Evolutionary conservation across 2,888 invertebrate species (phyloP), one percentile per base, ranked within the genome.

Genomic region (Lochmaea crataegi): DNA sequence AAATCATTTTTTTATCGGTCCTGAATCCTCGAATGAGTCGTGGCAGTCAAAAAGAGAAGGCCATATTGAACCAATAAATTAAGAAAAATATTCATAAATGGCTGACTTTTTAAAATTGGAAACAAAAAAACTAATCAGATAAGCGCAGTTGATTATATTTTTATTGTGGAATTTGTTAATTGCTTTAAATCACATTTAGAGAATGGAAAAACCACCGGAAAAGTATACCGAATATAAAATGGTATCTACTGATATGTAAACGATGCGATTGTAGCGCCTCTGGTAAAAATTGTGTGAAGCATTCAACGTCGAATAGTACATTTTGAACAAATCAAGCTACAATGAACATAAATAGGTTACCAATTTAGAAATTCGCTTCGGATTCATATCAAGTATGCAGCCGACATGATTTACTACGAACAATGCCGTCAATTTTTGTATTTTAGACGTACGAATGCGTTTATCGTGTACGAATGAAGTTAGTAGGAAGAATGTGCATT

Each of bases 401-500:
- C 71, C 73, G 64, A 71, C 68, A 67, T 76, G 75, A 75, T 78
- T 78, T 77, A 73, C 57, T 74, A 71, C 71, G 74, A 75, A 80
- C 77, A 80, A 78, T 77, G 65, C 66, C 65, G 64, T 70, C 74
- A 74, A 78, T 76, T 80, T 80, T 80, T 80, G n/a, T n/a, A 75
- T 63, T 58, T 7, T 38, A 38, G 6, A 38, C 32, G 7, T 7
- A 7, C 32, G 32, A 38, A 38, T 38, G 9, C 32, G 32, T 38
- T 38, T 38, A 38, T 38, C 7, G 7, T 38, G 32, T 9, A 4
- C 26, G 26, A 32, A 5, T 32, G 4, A 32, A 32, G 26, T 32
- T 32, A 6, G 32, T 32, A 6, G 32, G 32, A 38, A 38, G 32
- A 41, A 69, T 61, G 51, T 53, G 63, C 12, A 53, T n/a, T n/a